These are phyloP conservation scores for Hybognathus amarus DNA, from an alignment of 2,797 vertebrate genomes.

Conservation along the genomic window DNA sequence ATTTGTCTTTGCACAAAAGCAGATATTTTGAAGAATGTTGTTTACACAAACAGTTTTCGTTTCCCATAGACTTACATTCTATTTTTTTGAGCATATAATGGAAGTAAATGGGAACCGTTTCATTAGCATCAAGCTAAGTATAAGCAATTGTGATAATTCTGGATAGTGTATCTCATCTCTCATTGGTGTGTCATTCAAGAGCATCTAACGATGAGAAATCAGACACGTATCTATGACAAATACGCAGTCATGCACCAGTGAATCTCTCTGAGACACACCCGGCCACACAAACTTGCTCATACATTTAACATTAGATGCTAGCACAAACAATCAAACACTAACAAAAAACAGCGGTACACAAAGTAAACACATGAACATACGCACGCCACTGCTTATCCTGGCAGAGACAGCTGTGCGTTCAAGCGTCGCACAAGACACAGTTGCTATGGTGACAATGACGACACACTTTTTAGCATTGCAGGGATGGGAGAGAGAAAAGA, in stretches of 20 bases:
- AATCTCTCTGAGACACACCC: constrained; percentile 22
- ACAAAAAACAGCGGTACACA: background rate
- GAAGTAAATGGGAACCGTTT: background rate
- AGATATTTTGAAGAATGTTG: background rate
- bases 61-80: background rate
- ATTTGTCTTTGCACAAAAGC: background rate
- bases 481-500: constrained; percentile 61
- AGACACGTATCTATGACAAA: background rate
- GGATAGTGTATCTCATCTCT: background rate
- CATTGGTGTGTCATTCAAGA: constrained; percentile 1
- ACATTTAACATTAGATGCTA: background rate
- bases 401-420: constrained; percentile 73
- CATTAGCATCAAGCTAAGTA: background rate
- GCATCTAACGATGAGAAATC: constrained; percentile 6
- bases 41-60: background rate
- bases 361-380: constrained; percentile 28
- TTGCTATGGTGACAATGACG: constrained; percentile 77
- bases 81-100: background rate
- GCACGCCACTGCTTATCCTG: constrained; percentile 58
- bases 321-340: background rate
- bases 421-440: constrained; percentile 74
- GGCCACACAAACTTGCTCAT: constrained; percentile 17
- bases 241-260: background rate
- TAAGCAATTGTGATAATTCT: background rate
- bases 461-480: constrained; percentile 75